These are phyloP conservation scores for Coecobrya sp. DNA, from an alignment of 2,888 invertebrate genomes.

Conservation along the genomic window DNA sequence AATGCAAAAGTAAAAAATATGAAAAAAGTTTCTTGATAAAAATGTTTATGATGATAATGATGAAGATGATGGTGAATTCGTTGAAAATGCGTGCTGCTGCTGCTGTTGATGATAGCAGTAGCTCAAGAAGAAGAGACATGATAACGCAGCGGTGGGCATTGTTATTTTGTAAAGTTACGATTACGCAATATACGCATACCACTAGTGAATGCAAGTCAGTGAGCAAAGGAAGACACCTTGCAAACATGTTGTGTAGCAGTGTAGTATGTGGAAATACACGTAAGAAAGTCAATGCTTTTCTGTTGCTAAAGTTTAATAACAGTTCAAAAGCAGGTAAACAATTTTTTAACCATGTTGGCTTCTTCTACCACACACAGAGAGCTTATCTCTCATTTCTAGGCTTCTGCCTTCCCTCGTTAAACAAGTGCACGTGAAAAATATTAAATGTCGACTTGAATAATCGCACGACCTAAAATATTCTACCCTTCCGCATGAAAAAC, in stretches of 20 bases:
- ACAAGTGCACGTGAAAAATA: conserved; percentile 11
- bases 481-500: conserved; percentile 54
- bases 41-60: conserved; percentile 13
- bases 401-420: neutral
- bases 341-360: neutral
- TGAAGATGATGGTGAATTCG: conserved; percentile 6
- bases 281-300: neutral
- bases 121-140: conserved; percentile 1
- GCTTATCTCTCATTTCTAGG: conserved; percentile 28
- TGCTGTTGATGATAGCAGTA: neutral
- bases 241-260: conserved; percentile 9
- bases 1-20: conserved; percentile 31
- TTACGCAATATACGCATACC: conserved; percentile 18
- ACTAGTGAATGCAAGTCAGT: neutral
- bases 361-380: neutral
- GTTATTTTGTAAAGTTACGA: conserved; percentile 5
- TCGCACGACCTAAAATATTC: conserved; percentile 55
- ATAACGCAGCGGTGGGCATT: conserved; percentile 37
- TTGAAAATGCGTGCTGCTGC: conserved; percentile 26
- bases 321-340: conserved; percentile 4
- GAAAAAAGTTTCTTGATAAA: conserved; percentile 5
- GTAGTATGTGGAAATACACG: neutral
- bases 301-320: neutral
- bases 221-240: neutral
- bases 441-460: conserved; percentile 26